These are phyloP conservation scores for Danaus plexippus DNA, from an alignment of 1,140 invertebrate species.

Conservation along the genomic window DNA sequence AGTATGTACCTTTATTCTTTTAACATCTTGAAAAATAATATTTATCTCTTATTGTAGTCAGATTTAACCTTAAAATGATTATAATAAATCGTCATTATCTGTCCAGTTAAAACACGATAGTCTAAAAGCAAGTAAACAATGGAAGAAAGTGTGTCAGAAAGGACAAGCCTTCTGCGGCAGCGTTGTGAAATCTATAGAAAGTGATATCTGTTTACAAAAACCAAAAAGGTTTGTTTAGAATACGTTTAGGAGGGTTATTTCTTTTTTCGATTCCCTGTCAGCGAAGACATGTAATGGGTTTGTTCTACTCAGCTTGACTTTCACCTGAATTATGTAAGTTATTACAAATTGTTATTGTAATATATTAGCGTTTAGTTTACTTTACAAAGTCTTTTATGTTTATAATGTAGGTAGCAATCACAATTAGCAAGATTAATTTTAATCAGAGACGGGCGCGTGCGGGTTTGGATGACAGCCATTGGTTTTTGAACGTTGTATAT, in stretches of 20 bases:
- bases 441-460: constrained; percentile 30
- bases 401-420: too few species aligned
- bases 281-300: too few species aligned
- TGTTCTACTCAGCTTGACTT: too few species aligned
- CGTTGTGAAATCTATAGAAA: constrained; percentile 27
- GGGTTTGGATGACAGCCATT: constrained; percentile 36
- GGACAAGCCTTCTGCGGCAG: constrained; percentile 22
- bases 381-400: too few species aligned
- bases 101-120: constrained; percentile 9
- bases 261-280: too few species aligned
- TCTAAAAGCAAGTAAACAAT: constrained; percentile 27
- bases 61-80: neutral
- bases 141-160: constrained; percentile 34
- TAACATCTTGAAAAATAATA: too few species aligned
- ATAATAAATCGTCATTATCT: constrained; percentile 3
- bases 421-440: constrained; percentile 18
- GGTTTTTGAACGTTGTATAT: constrained; percentile 20
- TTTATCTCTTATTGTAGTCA: too few species aligned
- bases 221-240: neutral
- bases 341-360: constrained; percentile 1
- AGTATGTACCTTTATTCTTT: too few species aligned
- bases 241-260: too few species aligned
- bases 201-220: constrained; percentile 7
- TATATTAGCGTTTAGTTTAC: neutral
- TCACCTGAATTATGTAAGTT: too few species aligned